Conservation (phyloP, 1,140 invertebrate genomes). For the Sinonovacula constricta region DNA sequence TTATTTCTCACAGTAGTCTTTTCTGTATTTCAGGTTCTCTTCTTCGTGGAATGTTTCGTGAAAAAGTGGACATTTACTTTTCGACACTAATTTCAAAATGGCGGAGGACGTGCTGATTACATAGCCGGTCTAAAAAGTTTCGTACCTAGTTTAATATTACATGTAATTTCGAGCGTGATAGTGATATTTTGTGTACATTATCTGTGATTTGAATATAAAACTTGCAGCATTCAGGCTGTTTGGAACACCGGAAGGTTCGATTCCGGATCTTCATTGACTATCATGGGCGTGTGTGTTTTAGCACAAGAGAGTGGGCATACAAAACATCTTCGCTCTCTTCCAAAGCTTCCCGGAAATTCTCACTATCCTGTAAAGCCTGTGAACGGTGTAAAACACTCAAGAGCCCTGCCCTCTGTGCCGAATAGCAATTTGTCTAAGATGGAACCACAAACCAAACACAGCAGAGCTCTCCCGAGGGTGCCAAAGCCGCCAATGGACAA, state of each 20-base stretch:
- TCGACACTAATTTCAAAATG: too few relatives aligned
- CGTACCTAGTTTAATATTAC: not conserved
- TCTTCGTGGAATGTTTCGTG: too few relatives aligned
- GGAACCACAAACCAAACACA: slow-evolving; percentile 11
- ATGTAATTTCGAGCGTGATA: not conserved
- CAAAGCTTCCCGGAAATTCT: slow-evolving; percentile 25
- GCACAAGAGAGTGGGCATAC: slow-evolving; percentile 24
- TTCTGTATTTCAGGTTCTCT: too few relatives aligned
- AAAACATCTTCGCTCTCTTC: slow-evolving; percentile 29
- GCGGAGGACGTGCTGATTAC: slow-evolving; percentile 35
- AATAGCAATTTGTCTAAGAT: slow-evolving; percentile 32
- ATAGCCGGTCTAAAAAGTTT: not conserved
- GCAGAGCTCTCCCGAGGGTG: slow-evolving; percentile 38
- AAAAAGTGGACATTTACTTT: too few relatives aligned
- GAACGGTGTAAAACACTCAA: slow-evolving; percentile 27
- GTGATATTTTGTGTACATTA: not conserved
- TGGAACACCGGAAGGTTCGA: not conserved
- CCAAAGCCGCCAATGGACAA: slow-evolving; percentile 31
- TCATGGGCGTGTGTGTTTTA: slow-evolving; percentile 34
- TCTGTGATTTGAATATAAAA: not conserved
- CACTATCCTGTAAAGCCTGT: slow-evolving; percentile 46
- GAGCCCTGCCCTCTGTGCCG: slow-evolving; percentile 32
- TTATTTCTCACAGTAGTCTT: too few relatives aligned
- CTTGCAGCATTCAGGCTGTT: not conserved
- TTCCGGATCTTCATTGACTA: not conserved